These are phyloP conservation scores for Sardina pilchardus DNA, from an alignment of 2,113 vertebrate genomes.

Conservation along the genomic window DNA sequence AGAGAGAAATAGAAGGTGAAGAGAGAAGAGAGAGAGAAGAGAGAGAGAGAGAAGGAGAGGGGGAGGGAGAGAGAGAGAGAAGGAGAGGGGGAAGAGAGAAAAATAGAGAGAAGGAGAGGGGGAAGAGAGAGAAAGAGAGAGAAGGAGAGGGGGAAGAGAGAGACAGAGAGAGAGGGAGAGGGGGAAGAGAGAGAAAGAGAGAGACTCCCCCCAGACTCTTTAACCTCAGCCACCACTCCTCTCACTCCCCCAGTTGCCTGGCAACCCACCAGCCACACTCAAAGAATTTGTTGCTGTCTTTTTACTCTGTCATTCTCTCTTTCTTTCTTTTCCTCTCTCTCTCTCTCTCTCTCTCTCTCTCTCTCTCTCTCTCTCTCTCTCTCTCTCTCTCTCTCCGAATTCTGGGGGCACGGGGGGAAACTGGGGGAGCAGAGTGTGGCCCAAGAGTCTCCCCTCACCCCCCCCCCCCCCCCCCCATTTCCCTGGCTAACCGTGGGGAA, in stretches of 20 bases:
- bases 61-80: background rate
- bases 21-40: no score
- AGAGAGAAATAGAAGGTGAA: no score
- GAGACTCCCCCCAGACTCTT: slow-evolving; percentile 61
- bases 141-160: background rate
- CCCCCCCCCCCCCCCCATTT: background rate
- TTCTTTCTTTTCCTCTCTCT: background rate
- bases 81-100: background rate
- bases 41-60: no score
- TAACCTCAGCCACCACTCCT: slow-evolving; percentile 60
- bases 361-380: no score
- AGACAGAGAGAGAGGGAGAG: background rate
- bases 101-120: background rate
- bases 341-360: no score
- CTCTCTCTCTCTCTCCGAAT: background rate
- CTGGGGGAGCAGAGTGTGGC: background rate
- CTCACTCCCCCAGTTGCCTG: slow-evolving; percentile 84
- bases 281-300: slow-evolving; percentile 82
- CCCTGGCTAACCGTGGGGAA: background rate
- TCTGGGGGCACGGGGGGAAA: background rate
- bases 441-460: background rate
- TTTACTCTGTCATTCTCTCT: slow-evolving; percentile 29
- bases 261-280: slow-evolving; percentile 87
- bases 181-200: background rate
- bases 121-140: no score